Base-by-base conservation (phyloP, 2,888 invertebrate species). In the Thyatira batis region DNA sequence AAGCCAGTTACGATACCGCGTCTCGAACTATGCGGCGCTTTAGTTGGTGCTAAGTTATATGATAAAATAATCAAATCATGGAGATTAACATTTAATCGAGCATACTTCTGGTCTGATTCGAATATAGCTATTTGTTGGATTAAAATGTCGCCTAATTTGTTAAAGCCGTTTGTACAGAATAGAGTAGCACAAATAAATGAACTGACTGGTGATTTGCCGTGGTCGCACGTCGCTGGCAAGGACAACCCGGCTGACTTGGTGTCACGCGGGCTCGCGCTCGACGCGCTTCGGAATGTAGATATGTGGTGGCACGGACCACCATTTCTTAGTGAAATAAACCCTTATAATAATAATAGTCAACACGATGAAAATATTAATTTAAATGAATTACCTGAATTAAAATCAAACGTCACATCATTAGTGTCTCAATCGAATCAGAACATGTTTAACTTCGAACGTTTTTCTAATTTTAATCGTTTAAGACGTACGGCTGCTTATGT, bases 21-120 rank as follows among this genome's bases (percentile, higher is more conserved):
- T 17, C 52, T 72, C 5, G 72, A 73, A 28, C 49, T 72, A 11
- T 69, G 67, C 44, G 71, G 64, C 2, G 72, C 68, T 0, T 50
- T 68, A 21, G 27, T 69, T 53, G 60, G 63, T 20, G 57, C 71
- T 3, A 51, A 54, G 20, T 52, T 69, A 45, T 61, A 61, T 21
- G 9, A 45, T 6, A 64, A 61, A 50, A 54, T 64, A 30, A 49
- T 28, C 1, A 25, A 54, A 23, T 60, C 64, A 6, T 43, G 65
- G 8, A 20, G 53, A 0, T 46, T 51, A 1, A 49, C 51, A 3
- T 64, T 69, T 25, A 21, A 55, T 20, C 51, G 60, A 2, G 52
- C 63, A 17, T 45, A 57, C 2, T 63, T 62, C 11, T 73, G 64
- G 65, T 61, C 66, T 0, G 69, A 71, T 51, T 69, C 67, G 0